Evolutionary conservation across 2,888 invertebrate genomes (phyloP).

Genomic region (Anodontia alba): DNA sequence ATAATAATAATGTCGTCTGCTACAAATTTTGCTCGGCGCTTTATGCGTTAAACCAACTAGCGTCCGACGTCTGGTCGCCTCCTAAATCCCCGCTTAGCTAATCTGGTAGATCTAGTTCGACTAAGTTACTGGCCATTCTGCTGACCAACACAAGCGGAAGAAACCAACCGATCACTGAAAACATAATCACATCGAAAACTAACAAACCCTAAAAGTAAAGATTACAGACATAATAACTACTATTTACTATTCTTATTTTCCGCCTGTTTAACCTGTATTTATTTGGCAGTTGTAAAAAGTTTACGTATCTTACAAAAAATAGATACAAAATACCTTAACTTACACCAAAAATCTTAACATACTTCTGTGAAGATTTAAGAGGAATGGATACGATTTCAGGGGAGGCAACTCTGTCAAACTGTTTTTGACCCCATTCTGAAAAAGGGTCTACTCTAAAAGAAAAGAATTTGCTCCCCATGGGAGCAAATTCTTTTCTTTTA

Average conservation of each 20-base stretch:
- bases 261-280: neutral
- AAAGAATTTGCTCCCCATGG: too few relatives aligned
- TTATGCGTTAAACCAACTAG: slow-evolving; percentile 17
- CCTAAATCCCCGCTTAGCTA: slow-evolving; percentile 1
- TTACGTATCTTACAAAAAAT: neutral
- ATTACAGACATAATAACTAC: neutral
- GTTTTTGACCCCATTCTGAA: too few relatives aligned
- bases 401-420: too few relatives aligned
- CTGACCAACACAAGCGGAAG: slow-evolving; percentile 27
- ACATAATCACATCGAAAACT: neutral
- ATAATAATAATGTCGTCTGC: too few relatives aligned
- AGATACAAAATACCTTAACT: neutral
- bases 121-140: slow-evolving; percentile 30
- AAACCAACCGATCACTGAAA: slow-evolving; percentile 25
- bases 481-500: too few relatives aligned
- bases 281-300: neutral
- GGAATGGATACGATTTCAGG: too few relatives aligned
- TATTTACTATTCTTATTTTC: neutral
- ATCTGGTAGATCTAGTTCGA: neutral
- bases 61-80: slow-evolving; percentile 53
- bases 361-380: too few relatives aligned
- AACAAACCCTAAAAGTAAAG: neutral
- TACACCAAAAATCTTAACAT: too few relatives aligned
- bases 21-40: too few relatives aligned
- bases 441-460: too few relatives aligned